Conservation (phyloP, 64 coral and sea anemone species). For the Pachyseris speciosa region DNA sequence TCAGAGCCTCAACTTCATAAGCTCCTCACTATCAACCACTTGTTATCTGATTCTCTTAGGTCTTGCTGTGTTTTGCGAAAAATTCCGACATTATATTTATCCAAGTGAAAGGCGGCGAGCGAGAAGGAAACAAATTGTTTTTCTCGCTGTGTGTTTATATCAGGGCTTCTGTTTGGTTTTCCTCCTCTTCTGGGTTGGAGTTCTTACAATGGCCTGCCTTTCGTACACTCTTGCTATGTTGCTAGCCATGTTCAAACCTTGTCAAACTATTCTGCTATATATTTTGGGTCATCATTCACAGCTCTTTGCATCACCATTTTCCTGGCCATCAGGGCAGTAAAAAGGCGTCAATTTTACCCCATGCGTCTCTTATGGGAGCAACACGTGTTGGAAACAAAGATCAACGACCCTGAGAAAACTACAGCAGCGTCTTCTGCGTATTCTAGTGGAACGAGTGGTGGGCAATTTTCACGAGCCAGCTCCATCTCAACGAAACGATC, state of each 20-base stretch:
- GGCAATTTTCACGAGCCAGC: neutral
- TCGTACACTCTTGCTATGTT: neutral
- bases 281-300: neutral
- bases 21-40: neutral
- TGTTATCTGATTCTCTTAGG: neutral
- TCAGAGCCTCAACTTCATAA: constrained; percentile 1
- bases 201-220: neutral
- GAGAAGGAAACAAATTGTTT: neutral
- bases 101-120: neutral
- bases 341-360: neutral
- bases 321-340: neutral
- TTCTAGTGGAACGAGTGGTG: neutral
- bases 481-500: neutral
- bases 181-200: constrained; percentile 2
- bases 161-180: neutral
- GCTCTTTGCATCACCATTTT: neutral
- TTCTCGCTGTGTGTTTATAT: neutral
- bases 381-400: neutral
- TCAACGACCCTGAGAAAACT: constrained; percentile 5
- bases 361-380: neutral
- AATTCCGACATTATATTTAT: neutral
- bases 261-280: neutral
- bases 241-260: neutral
- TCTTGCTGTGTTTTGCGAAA: constrained; percentile 14
- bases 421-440: neutral